phyloP scores from a whole-genome alignment of 2,888 invertebrate species.

The Reticulitermes lucifugus region DNA sequence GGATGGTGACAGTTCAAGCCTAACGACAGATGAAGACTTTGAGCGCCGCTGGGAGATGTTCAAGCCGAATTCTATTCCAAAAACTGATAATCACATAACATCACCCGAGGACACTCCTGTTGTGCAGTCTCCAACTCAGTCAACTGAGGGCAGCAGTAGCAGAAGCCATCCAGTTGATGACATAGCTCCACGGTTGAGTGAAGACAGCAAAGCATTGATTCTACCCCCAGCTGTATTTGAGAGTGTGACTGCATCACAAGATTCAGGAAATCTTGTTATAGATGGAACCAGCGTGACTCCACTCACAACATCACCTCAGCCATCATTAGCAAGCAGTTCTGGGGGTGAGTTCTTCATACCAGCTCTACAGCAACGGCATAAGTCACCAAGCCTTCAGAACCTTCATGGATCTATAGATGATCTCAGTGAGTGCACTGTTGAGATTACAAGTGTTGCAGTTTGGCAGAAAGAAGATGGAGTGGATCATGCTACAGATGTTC shows the following conservation, averaged over 20 bases:
- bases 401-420: slow-evolving; percentile 78
- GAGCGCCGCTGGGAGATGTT: slow-evolving; percentile 80
- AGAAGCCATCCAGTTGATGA: background rate
- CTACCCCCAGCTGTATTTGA: slow-evolving; percentile 11
- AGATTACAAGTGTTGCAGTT: background rate
- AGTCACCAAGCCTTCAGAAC: slow-evolving; percentile 66
- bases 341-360: slow-evolving; percentile 56
- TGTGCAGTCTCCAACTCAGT: slow-evolving; percentile 3
- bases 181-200: background rate
- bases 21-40: slow-evolving; percentile 69
- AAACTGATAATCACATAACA: slow-evolving; percentile 65
- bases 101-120: background rate
- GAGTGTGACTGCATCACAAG: background rate
- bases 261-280: background rate
- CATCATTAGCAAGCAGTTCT: slow-evolving; percentile 56
- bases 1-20: slow-evolving; percentile 52
- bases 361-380: slow-evolving; percentile 47
- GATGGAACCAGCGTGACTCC: slow-evolving; percentile 45
- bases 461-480: slow-evolving; percentile 22
- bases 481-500: slow-evolving; percentile 18
- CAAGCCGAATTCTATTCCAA: slow-evolving; percentile 72
- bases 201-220: background rate
- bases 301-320: slow-evolving; percentile 56
- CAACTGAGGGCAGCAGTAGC: background rate
- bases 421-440: slow-evolving; percentile 58